A percentile compares a stretch with the other conserved stretches of the same genome.
These are phyloP conservation scores for Noctua pronuba DNA, from an alignment of 2,888 invertebrate genomes.

Conservation along the genomic window DNA sequence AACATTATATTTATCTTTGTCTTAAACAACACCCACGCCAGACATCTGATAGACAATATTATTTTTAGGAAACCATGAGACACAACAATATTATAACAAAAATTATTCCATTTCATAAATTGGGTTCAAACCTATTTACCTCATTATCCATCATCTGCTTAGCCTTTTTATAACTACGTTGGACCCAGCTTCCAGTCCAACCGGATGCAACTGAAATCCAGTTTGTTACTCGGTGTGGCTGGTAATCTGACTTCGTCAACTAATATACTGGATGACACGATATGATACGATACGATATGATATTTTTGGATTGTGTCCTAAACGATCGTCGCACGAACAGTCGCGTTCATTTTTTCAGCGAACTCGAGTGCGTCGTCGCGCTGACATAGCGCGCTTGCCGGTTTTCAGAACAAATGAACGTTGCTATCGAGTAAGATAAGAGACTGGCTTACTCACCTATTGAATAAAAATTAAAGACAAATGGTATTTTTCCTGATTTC, in stretches of 20 bases:
- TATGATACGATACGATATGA: too few species aligned
- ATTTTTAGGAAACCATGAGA: not conserved
- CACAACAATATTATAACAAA: not conserved
- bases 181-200: not conserved
- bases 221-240: not conserved
- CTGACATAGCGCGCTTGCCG: not conserved
- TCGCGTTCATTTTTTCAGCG: not conserved
- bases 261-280: too few species aligned
- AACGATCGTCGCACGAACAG: not conserved
- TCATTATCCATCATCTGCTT: not conserved
- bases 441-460: constrained; percentile 74
- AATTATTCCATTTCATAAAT: not conserved
- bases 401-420: not conserved
- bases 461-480: constrained; percentile 78
- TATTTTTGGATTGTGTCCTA: not conserved
- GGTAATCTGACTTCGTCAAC: not conserved
- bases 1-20: not conserved
- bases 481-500: constrained; percentile 77
- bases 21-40: not conserved
- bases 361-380: not conserved
- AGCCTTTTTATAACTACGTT: not conserved
- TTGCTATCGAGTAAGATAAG: not conserved
- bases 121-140: not conserved
- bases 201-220: not conserved
- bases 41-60: not conserved